Conservation (phyloP, 2,888 invertebrate genomes). For the Acanthosoma haemorrhoidale region DNA sequence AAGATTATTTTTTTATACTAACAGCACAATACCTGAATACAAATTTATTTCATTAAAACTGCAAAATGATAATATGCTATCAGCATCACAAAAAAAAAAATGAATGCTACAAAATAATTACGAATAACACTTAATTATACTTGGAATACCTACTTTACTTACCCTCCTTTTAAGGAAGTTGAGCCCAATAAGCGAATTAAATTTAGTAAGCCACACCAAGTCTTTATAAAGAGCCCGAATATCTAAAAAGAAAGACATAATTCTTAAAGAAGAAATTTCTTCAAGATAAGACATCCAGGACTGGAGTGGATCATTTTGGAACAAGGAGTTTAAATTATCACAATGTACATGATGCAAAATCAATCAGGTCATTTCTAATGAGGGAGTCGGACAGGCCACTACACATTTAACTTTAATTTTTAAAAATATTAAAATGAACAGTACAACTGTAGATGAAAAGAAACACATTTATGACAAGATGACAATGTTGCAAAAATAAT, state of each 20-base stretch:
- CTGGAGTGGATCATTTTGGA: too few species aligned
- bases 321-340: too few species aligned
- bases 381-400: too few species aligned
- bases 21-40: background rate
- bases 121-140: background rate
- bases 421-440: too few species aligned
- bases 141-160: conserved; percentile 13
- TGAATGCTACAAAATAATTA: background rate
- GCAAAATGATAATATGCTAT: background rate
- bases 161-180: conserved; percentile 20
- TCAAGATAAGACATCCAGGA: too few species aligned
- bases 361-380: too few species aligned
- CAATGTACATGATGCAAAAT: too few species aligned
- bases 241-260: conserved; percentile 37
- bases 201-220: conserved; percentile 34
- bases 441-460: too few species aligned
- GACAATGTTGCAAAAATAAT: too few species aligned
- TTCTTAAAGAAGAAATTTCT: too few species aligned
- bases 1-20: background rate
- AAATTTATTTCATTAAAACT: background rate
- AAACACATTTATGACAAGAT: too few species aligned
- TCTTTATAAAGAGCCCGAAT: conserved; percentile 40
- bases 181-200: conserved; percentile 21
- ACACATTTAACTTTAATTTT: too few species aligned
- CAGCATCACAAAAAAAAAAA: background rate